Conservation (phyloP, 2,797 vertebrate genomes). For the Otus scops region DNA sequence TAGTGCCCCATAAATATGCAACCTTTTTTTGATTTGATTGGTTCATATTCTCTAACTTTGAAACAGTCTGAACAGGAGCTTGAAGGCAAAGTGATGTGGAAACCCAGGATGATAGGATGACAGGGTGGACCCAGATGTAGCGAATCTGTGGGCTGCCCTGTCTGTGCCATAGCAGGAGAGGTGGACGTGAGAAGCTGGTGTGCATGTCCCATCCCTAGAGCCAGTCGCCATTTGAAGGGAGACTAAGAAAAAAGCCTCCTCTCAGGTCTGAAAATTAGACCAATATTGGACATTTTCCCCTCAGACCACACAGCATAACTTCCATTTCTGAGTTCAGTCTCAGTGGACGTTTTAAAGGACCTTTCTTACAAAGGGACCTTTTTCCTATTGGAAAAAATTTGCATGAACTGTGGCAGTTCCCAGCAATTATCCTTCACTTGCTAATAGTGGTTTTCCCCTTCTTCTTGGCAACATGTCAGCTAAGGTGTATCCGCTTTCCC, state of each 20-base stretch:
- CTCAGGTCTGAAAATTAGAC: neutral
- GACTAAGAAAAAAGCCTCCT: neutral
- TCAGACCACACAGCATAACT: neutral
- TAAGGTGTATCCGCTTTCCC: neutral
- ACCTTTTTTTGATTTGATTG: neutral
- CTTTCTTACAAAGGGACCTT: neutral
- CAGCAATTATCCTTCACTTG: neutral
- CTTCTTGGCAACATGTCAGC: neutral
- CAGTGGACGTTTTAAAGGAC: neutral
- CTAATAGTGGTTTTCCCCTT: constrained; percentile 25
- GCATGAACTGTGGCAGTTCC: neutral
- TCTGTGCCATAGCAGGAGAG: neutral
- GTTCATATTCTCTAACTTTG: neutral
- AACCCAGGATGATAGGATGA: neutral
- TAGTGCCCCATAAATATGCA: neutral
- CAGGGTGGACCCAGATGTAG: too few species aligned
- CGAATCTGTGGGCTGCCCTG: neutral
- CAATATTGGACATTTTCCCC: neutral
- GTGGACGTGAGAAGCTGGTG: neutral
- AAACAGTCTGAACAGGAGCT: neutral
- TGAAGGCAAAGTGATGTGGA: neutral
- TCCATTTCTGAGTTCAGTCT: neutral
- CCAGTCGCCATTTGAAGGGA: neutral
- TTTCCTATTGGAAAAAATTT: neutral
- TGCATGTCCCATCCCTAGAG: neutral